Conservation (phyloP, 2,113 vertebrate genomes). For the Sardina pilchardus region DNA sequence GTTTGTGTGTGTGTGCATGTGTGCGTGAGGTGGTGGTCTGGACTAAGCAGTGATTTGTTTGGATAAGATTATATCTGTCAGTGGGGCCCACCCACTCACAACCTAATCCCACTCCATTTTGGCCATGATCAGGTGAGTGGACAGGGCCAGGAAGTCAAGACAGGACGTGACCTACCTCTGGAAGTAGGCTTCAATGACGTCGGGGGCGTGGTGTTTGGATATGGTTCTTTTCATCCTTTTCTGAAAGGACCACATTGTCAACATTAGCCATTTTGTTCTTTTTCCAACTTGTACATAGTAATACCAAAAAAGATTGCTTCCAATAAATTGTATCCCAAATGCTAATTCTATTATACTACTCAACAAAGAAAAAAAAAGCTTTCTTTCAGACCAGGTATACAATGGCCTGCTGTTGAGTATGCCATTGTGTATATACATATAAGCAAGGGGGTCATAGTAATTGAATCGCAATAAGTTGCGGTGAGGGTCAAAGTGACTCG, state of each 20-base stretch:
- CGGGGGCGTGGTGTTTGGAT: slow-evolving; percentile 82
- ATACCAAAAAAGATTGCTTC: background rate
- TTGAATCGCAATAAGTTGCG: slow-evolving; percentile 90
- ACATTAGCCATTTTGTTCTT: background rate
- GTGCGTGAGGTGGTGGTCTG: slow-evolving; percentile 57
- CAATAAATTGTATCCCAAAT: background rate
- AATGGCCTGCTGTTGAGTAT: slow-evolving; percentile 62
- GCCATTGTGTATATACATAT: slow-evolving; percentile 76
- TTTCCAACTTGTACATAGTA: background rate
- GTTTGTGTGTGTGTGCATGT: background rate
- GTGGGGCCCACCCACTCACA: slow-evolving; percentile 56
- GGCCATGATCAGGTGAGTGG: slow-evolving; percentile 50
- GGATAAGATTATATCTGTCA: slow-evolving; percentile 67
- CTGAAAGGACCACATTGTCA: slow-evolving; percentile 66
- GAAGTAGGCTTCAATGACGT: slow-evolving; percentile 85
- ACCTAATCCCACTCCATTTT: slow-evolving; percentile 19
- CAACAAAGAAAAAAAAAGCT: background rate
- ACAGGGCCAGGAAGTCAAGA: slow-evolving; percentile 48
- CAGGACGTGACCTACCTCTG: slow-evolving; percentile 77
- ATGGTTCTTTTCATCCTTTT: slow-evolving; percentile 92
- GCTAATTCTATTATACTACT: background rate
- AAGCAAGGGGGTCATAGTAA: slow-evolving; percentile 78
- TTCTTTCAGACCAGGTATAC: slow-evolving; percentile 35
- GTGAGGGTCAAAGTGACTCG: slow-evolving; percentile 79
- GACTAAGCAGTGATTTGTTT: slow-evolving; percentile 67